Conservation (phyloP, 1,140 invertebrate species). For the Micrasema minimum region DNA sequence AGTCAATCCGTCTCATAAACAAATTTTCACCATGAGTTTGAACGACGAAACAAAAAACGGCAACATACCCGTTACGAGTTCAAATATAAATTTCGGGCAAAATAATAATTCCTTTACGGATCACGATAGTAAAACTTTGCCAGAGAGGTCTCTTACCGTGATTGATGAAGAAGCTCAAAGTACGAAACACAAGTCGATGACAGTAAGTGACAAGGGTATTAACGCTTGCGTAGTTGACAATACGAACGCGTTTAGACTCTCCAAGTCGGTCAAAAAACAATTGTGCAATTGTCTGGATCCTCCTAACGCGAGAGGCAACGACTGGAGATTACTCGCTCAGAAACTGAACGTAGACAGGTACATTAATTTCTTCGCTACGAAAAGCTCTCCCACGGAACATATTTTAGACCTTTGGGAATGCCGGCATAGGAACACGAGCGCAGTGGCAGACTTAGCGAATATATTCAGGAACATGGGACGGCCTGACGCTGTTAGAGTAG, state of each 20-base stretch:
- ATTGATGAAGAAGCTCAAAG: constrained; percentile 61
- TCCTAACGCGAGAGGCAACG: constrained; percentile 89
- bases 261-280: constrained; percentile 82
- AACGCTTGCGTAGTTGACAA: constrained; percentile 67
- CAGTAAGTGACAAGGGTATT: constrained; percentile 68
- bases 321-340: constrained; percentile 94
- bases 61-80: constrained; percentile 16
- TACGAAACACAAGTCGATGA: constrained; percentile 63
- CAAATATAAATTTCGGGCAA: constrained; percentile 27
- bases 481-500: constrained; percentile 84
- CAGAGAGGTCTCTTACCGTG: constrained; percentile 50
- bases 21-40: constrained; percentile 61
- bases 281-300: constrained; percentile 91
- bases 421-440: constrained; percentile 85
- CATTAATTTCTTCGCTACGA: constrained; percentile 96
- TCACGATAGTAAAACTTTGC: constrained; percentile 49
- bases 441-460: constrained; percentile 88
- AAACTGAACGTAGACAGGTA: constrained; percentile 92
- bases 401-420: constrained; percentile 97
- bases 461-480: constrained; percentile 93
- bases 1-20: constrained; percentile 65
- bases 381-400: constrained; percentile 95
- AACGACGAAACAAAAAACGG: constrained; percentile 42
- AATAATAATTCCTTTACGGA: constrained; percentile 30
- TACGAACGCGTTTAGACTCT: constrained; percentile 76